Base-by-base conservation (phyloP, 2,113 vertebrate species). In the Bufo gargarizans region DNA sequence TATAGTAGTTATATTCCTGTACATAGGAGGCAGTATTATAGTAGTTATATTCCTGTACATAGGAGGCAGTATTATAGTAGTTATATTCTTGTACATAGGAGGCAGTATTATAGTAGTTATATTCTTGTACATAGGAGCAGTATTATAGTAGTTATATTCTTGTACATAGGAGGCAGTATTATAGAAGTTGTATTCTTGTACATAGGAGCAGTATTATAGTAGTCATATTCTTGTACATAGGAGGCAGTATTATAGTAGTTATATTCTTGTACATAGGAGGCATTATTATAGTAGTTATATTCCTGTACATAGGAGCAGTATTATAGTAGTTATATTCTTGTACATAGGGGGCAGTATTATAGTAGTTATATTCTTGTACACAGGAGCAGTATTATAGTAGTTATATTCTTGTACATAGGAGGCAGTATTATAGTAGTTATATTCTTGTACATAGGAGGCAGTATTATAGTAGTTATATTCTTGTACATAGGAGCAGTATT, bases 61-160 rank as follows among this genome's bases (percentile, higher is more conserved):
- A 53, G 53, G 53, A 9, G n/a, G 53, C 9, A 53, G 5, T 33
- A 33, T 33, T 33, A 33, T 33, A 33, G 33, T 33, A 33, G 33
- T 0, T 33, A 33, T 33, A 61, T 61, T 61, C 59, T 71, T 71
- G 67, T 71, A 71, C 16, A 71, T 43, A 71, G 67, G 67, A 43
- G n/a, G 67, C 19, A 71, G 67, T 43, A 71, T 71, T 71, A 43
- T 71, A 71, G 67, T 71, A 71, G 67, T 71, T 71, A 71, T 71
- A 71, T 61, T 61, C 14, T 19, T 61, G 59, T 61, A 61, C 59
- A 61, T 61, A 61, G 69, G 13, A 6, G 69, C 43, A 74, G 71
- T 74, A 74, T 47, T 74, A 74, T 74, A 74, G 71, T 74, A 74
- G 71, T 74, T 74, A 74, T 47, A 74, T 61, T 61, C 59, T 19